Evolutionary conservation across 2,888 invertebrate species (phyloP).

Genomic region (Odontomyia ornata): DNA sequence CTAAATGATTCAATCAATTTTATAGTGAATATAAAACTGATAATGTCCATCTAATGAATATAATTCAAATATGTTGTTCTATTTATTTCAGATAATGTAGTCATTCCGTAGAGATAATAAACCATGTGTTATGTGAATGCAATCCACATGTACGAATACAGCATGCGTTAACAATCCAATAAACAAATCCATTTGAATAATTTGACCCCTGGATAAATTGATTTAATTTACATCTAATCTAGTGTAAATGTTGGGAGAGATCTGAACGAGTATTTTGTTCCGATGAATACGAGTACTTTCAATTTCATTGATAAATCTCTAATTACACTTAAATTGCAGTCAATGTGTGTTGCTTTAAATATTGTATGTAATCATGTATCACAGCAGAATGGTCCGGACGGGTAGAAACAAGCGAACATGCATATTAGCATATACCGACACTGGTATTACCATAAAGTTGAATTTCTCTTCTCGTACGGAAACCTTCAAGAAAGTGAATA

Average conservation of each 20-base stretch:
- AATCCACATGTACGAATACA: background rate
- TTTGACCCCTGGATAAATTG: background rate
- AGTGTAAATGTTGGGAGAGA: background rate
- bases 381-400: too few relatives aligned
- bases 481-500: slow-evolving; percentile 33
- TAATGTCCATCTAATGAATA: too few relatives aligned
- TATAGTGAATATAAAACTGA: too few relatives aligned
- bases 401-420: background rate
- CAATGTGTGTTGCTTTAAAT: background rate
- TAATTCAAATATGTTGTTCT: too few relatives aligned
- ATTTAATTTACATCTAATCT: background rate
- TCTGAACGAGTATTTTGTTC: too few relatives aligned
- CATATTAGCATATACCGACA: background rate
- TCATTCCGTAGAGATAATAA: background rate
- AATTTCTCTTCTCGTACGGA: slow-evolving; percentile 31
- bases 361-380: too few relatives aligned
- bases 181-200: background rate
- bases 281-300: too few relatives aligned
- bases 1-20: slow-evolving; percentile 1
- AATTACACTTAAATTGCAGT: background rate
- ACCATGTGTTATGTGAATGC: background rate
- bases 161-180: background rate
- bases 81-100: too few relatives aligned
- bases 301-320: background rate
- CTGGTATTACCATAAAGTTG: background rate